phyloP scores from a whole-genome alignment of 35 echinoderm and acorn worm genomes.

The Diadema setosum region DNA sequence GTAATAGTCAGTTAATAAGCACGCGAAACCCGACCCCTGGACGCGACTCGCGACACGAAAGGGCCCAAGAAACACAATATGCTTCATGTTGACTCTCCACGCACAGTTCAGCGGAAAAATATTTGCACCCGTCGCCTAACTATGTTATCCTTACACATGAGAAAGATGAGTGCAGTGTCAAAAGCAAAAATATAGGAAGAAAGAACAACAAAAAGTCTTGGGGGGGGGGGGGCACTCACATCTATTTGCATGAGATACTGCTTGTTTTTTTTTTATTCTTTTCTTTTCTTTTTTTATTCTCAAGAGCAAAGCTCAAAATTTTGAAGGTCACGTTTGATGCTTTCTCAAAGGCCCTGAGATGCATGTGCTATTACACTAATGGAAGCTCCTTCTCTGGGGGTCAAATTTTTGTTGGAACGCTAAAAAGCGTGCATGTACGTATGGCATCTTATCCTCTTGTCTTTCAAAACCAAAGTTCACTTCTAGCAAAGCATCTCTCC shows the following conservation, averaged over 20 bases:
- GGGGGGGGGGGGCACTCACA: background rate
- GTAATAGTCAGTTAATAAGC: constrained; percentile 33
- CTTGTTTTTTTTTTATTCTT: background rate
- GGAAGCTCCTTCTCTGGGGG: no score
- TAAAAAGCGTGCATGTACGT: no score
- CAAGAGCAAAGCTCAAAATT: no score
- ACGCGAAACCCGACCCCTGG: constrained; percentile 2
- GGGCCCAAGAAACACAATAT: constrained; percentile 5
- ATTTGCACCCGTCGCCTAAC: constrained; percentile 22
- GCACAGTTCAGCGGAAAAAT: constrained; percentile 13
- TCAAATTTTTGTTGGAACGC: no score
- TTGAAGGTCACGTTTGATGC: no score
- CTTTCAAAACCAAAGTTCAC: no score
- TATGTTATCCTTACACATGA: no score
- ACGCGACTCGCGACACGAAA: background rate
- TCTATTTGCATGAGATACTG: background rate
- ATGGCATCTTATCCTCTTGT: no score
- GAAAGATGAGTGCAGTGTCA: background rate
- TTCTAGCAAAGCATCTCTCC: no score
- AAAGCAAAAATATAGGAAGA: background rate
- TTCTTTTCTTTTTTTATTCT: background rate
- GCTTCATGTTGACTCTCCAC: background rate
- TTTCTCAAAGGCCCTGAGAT: no score
- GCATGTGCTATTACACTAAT: no score
- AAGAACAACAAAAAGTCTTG: background rate